Percentiles rank a stretch among this genome's conserved stretches.
Conservation (phyloP, 2,797 vertebrate genomes). For the Darevskia mixta region DNA sequence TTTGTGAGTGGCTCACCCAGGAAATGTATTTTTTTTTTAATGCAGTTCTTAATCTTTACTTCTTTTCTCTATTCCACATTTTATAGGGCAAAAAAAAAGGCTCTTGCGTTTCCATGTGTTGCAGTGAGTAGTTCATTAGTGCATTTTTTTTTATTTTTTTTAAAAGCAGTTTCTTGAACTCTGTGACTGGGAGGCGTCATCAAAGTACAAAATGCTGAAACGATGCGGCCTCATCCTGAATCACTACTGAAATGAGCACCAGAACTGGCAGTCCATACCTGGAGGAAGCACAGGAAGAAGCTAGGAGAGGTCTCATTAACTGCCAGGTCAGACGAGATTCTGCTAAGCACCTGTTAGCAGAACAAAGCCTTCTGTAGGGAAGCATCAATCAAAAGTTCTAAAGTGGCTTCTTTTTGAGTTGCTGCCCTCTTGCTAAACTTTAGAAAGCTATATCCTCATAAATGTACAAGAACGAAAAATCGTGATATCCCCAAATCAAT, state of each 20-base stretch:
- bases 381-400: slow-evolving; percentile 11
- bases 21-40: too few species aligned
- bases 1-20: background rate
- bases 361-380: background rate
- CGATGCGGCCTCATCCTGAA: background rate
- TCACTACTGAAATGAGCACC: background rate
- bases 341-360: slow-evolving; percentile 17
- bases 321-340: slow-evolving; percentile 5
- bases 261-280: background rate
- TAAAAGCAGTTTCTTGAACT: slow-evolving; percentile 14
- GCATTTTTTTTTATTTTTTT: background rate
- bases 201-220: background rate
- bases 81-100: background rate
- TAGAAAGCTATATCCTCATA: slow-evolving; percentile 16
- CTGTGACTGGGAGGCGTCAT: slow-evolving; percentile 14
- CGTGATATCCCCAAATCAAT: slow-evolving; percentile 1
- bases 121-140: background rate
- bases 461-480: slow-evolving; percentile 38
- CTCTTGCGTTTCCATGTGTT: background rate
- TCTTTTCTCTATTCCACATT: background rate
- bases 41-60: background rate
- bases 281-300: background rate
- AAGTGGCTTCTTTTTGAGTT: slow-evolving; percentile 10
- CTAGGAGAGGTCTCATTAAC: background rate
- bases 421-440: slow-evolving; percentile 3